Percentiles rank a stretch among this genome's conserved stretches.
Evolutionary conservation across 2,888 invertebrate species (phyloP).

Genomic region (Papilio protenor): DNA sequence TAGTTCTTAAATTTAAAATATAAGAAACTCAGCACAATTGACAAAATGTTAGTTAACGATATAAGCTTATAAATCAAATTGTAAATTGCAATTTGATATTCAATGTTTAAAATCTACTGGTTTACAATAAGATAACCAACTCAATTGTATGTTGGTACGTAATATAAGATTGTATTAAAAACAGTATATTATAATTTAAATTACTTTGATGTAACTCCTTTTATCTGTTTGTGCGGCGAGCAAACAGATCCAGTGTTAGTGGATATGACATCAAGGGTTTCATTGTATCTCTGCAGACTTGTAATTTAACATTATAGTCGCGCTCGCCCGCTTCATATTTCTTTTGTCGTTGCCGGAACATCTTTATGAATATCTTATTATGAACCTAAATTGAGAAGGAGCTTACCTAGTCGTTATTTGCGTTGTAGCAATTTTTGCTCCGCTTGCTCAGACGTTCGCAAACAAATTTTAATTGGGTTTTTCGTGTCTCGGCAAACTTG

Average conservation of each 20-base stretch:
- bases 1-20: too few relatives aligned
- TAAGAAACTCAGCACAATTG: neutral
- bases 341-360: slow-evolving; percentile 70
- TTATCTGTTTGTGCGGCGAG: slow-evolving; percentile 4
- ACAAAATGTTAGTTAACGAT: too few relatives aligned
- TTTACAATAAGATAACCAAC: neutral
- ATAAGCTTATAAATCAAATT: too few relatives aligned
- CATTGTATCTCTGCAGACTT: slow-evolving; percentile 57
- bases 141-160: neutral
- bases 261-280: slow-evolving; percentile 48
- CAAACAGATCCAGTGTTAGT: slow-evolving; percentile 36
- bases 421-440: slow-evolving; percentile 71
- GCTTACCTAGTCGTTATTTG: slow-evolving; percentile 78
- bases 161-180: neutral
- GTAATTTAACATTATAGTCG: slow-evolving; percentile 72
- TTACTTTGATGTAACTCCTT: neutral
- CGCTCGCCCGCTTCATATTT: slow-evolving; percentile 52
- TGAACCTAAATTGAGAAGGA: slow-evolving; percentile 75
- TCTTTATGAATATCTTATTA: slow-evolving; percentile 82
- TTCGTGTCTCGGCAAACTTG: slow-evolving; percentile 73
- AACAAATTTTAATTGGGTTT: slow-evolving; percentile 81
- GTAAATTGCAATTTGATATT: neutral
- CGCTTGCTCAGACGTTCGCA: slow-evolving; percentile 77
- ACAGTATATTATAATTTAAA: neutral
- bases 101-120: neutral